These are phyloP conservation scores for Ardeotis arabs DNA, from an alignment of 2,113 vertebrate species.

Conservation along the genomic window DNA sequence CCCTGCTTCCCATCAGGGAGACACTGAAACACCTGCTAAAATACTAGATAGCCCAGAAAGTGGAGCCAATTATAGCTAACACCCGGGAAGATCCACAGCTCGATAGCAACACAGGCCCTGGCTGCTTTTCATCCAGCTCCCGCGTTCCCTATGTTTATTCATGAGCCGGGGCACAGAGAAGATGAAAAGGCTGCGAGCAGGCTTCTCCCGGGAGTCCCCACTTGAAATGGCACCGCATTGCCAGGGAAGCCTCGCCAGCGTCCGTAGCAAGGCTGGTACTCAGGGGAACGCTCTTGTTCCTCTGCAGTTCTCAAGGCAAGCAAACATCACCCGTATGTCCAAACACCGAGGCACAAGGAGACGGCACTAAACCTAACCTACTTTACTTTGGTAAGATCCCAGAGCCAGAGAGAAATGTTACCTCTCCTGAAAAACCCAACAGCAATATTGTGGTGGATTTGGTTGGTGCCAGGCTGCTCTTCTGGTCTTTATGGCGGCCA, in stretches of 20 bases:
- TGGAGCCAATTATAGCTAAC: background rate
- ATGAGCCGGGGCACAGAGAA: background rate
- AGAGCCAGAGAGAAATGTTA: background rate
- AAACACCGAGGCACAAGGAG: background rate
- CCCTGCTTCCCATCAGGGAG: background rate
- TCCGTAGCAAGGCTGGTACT: background rate
- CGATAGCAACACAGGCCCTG: background rate
- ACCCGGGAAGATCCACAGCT: background rate
- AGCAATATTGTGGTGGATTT: background rate
- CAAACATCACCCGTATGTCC: background rate
- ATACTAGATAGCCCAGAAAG: background rate
- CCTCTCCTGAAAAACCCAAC: background rate
- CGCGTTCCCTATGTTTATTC: background rate
- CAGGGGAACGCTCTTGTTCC: accelerated
- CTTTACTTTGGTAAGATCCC: background rate
- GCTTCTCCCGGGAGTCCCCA: background rate
- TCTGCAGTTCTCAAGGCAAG: background rate
- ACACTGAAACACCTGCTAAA: background rate
- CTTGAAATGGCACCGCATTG: background rate
- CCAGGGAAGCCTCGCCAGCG: background rate
- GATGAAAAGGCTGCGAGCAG: slow-evolving; percentile 29
- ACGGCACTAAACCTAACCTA: background rate
- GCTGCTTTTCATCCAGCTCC: background rate
- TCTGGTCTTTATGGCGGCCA: background rate
- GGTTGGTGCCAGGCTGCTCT: background rate